Evolutionary conservation across 2,113 vertebrate species (phyloP), one percentile per base, ranked within the genome.

Genomic region (Acanthochromis polyacanthus): DNA sequence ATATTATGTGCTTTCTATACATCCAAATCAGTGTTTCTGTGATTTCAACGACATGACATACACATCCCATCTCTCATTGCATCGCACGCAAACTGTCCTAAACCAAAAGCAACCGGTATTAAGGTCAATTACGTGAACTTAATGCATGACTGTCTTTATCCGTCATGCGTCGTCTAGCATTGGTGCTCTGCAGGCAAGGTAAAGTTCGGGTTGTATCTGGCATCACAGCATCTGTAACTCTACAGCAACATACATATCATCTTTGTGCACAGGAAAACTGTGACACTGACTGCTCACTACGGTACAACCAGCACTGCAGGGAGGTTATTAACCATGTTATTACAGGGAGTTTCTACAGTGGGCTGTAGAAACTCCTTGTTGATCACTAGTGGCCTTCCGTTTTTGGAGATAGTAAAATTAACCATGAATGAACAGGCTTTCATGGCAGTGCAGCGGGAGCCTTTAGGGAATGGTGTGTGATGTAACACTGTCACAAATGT

Each of bases 401-500:
- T 66, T 72, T 76, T 67, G 61, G 46, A 40, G 77, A 88, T 61
- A 68, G 78, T 87, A 83, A 91, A 92, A 91, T 85, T 71, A 86
- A 83, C 82, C 79, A 77, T 90, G 85, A 93, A 92, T 90, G 84
- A 75, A 71, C 77, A 14, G 67, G 75, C 88, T 89, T 69, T 92
- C 84, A 91, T 70, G 48, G 81, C 25, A 5, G 78, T n/a, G 70
- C 75, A 73, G 71, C 81, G 45, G 85, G 64, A 92, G 84, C 84
- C 89, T 76, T 85, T 15, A 70, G 91, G 91, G 86, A 73, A 79
- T 32, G 65, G 61, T 15, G 45, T 86, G 85, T 91, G 90, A 93
- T 91, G 89, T 91, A 90, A 93, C 82, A 80, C 75, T 86, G 87
- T 88, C 82, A 90, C 86, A 89, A 90, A 89, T 85, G 81, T 92